A percentile compares a stretch with the other conserved stretches of the same genome.
Conservation (phyloP, 2,113 vertebrate species). For the Dromiciops gliroides region DNA sequence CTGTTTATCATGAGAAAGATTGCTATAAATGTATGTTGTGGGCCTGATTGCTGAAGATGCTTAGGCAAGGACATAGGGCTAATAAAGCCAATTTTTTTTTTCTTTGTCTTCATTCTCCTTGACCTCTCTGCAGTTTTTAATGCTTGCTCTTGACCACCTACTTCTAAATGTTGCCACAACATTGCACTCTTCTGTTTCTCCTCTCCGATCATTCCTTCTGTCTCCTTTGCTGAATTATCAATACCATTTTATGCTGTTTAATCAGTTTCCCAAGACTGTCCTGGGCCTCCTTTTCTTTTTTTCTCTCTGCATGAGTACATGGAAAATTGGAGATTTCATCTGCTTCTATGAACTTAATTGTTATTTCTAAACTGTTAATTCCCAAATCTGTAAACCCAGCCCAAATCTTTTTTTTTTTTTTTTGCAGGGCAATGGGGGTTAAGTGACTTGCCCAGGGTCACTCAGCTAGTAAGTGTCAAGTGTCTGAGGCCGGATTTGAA, state of each 20-base stretch:
- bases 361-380: neutral
- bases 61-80: neutral
- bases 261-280: neutral
- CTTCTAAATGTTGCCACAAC: neutral
- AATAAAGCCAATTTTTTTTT: neutral
- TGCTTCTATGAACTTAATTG: neutral
- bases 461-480: too few relatives aligned
- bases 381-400: neutral
- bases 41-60: constrained; percentile 25
- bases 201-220: neutral
- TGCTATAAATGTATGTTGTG: neutral
- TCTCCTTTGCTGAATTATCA: neutral
- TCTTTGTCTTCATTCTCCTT: neutral
- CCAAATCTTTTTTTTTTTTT: neutral
- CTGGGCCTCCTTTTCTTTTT: neutral
- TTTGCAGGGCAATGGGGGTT: too few relatives aligned
- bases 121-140: neutral
- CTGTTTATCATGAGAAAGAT: constrained; percentile 18
- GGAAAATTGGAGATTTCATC: neutral
- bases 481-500: too few relatives aligned
- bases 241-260: neutral
- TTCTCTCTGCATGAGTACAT: neutral
- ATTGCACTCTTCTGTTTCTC: neutral
- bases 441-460: too few relatives aligned
- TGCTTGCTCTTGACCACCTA: neutral